phyloP scores from a whole-genome alignment of 2,113 vertebrate genomes.

The Aythya baeri region DNA sequence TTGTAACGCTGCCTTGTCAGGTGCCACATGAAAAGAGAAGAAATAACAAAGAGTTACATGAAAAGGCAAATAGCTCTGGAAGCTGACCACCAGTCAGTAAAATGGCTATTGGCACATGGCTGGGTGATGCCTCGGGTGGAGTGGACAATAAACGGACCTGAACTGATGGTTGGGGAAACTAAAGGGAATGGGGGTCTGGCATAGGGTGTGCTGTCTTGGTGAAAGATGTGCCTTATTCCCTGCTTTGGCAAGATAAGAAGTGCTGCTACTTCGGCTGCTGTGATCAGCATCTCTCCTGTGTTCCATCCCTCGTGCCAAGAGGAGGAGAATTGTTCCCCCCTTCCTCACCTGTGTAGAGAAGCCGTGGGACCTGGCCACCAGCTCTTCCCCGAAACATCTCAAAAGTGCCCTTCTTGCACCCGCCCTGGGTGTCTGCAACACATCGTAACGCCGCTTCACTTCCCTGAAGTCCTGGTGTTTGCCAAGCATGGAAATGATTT shows the following conservation, averaged over 20 bases:
- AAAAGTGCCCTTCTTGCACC: not conserved
- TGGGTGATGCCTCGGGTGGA: not conserved
- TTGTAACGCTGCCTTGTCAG: not conserved
- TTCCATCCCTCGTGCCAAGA: not conserved
- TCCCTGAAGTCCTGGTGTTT: not conserved
- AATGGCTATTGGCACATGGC: not conserved
- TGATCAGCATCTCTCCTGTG: not conserved
- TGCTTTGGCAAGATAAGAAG: not conserved
- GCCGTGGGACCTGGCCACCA: not conserved
- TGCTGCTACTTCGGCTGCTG: not conserved
- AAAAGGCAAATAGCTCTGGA: not conserved
- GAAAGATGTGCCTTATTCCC: not conserved
- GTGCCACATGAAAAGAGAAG: not conserved
- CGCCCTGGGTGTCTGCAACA: not conserved
- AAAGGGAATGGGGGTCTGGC: not conserved
- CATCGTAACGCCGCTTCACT: not conserved
- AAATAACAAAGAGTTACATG: not conserved
- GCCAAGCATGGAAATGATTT: not conserved
- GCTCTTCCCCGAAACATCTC: not conserved
- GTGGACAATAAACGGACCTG: not conserved
- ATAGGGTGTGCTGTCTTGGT: not conserved
- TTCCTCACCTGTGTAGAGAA: rapidly evolving
- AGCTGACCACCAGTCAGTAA: not conserved
- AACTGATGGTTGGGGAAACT: not conserved
- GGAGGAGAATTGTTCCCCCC: not conserved